Base-by-base conservation (phyloP, 2,797 vertebrate species). In the Cirrhinus molitorella region DNA sequence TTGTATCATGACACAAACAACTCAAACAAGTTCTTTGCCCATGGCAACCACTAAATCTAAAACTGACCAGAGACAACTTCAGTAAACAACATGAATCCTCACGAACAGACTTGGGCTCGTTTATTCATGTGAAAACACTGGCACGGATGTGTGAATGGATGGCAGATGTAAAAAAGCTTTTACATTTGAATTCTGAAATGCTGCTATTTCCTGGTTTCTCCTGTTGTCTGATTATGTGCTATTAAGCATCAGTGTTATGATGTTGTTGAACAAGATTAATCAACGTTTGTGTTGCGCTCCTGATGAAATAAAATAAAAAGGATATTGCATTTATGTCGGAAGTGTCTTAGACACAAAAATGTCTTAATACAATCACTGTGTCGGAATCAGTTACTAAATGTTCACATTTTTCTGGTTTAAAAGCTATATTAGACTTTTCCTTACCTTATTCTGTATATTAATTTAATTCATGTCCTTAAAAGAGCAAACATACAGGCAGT, bases 251-350 rank as follows among this genome's bases (percentile, higher is more conserved):
- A 28, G 49, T 23, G 34, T 31, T 31, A 53, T 45, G n/a, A 45
- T 45, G 81, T 6, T 57, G 23, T 59, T 67, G 61, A 34, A 34
- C 31, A 4, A 4, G 31, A 34, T 34, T 43, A 10, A 68, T 68
- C 14, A 53, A n/a, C n/a, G 74, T 79, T 61, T 17, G 6, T 23
- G 2, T 49, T 55, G 55, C 23, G 5, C 8, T 49, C 53, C 21
- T 83, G 66, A 78, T 70, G 65, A 76, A 76, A 76, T 67, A 1
- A n/a, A 57, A 59, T 37, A 21, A 49, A 59, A 78, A 70, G 81
- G 66, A 83, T 79, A 67, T 79, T 71, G 66, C 74, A 53, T 11
- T 71, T 59, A 16, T 37, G 14, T 70, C 16, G 8, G 25, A 76
- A 31, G 61, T 76, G 23, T 57, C 3, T 43, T n/a, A 66, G 17